Base-by-base conservation (phyloP, 23 tunicate genomes). In the Trididemnum miniatum region DNA sequence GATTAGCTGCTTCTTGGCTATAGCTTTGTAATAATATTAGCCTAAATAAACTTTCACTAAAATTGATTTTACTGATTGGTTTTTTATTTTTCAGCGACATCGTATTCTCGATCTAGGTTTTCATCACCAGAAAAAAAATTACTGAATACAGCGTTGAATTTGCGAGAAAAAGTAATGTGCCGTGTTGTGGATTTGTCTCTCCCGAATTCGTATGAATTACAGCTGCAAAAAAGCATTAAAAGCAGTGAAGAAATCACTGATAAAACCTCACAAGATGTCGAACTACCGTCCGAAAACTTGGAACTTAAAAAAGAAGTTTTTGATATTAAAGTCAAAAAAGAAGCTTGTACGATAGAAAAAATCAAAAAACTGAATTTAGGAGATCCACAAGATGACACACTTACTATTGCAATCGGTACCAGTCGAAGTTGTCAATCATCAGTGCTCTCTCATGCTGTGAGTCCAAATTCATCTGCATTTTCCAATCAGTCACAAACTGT, bases 181-280 rank as follows among this genome's bases (percentile, higher is more conserved):
- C 84, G 84, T 1, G 83, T 91, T 2, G 87, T 91, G 38, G 86
- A 91, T 32, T 73, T 91, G 22, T 40, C 87, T 24, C 64, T 91
- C 4, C 90, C 88, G 35, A 80, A 80, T 4, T 28, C 36, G 32
- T 71, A 80, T 35, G 38, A 67, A 67, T 5, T 67, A 4, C 37
- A 31, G n/a, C 38, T 67, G 18, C 18, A 3, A 67, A 32, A 31
- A 67, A 12, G n/a, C 37, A 24, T 7, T 3, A 33, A 31, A 31
- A n/a, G 4, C 29, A 20, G 22, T 26, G n/a, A 67, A 31, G 75
- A 31, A 31, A 12, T 31, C 38, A 24, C 3, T 9, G 38, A 67
- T n/a, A 67, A 67, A 32, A 18, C 26, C n/a, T n/a, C 23, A 20
- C 29, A 3, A 3, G 23, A 18, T 5, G 5, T 24, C 5, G 29